Percentiles rank a stretch among this genome's conserved stretches.
These are phyloP conservation scores for Macrostomum lignano DNA, from an alignment of 1,140 invertebrate genomes.

Conservation along the genomic window DNA sequence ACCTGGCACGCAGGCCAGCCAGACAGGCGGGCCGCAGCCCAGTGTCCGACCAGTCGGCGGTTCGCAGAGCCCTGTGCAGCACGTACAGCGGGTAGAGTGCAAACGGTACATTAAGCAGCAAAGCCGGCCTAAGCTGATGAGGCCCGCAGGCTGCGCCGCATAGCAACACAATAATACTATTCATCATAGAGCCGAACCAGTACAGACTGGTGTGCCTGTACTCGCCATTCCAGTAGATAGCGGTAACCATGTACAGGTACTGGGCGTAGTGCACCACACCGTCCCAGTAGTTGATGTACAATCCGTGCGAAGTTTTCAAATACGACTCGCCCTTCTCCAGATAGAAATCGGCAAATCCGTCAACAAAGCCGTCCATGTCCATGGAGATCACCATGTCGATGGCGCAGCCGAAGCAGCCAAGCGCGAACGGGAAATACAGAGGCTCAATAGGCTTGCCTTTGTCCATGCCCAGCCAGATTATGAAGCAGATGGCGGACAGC, in stretches of 20 bases:
- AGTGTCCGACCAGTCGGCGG: no score
- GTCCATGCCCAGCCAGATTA: no score
- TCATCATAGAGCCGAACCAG: slow-evolving; percentile 17
- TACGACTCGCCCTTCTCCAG: slow-evolving; percentile 16
- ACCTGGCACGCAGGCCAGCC: no score
- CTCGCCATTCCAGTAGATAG: not conserved
- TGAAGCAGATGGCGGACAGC: no score
- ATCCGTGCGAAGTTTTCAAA: slow-evolving; percentile 15
- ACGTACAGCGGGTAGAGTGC: no score
- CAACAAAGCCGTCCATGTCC: slow-evolving; percentile 15
- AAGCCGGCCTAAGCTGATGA: no score
- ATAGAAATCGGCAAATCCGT: slow-evolving; percentile 14
- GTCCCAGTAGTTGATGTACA: slow-evolving; percentile 18
- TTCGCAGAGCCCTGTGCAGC: no score
- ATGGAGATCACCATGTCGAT: slow-evolving; percentile 15
- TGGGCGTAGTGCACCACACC: slow-evolving; percentile 15
- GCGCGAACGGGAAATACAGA: no score
- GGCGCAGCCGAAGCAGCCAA: slow-evolving; percentile 13
- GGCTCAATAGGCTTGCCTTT: no score
- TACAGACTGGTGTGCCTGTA: slow-evolving; percentile 15
- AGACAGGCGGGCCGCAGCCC: no score
- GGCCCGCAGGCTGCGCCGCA: no score
- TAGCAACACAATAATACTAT: slow-evolving; percentile 17
- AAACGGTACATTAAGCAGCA: no score
- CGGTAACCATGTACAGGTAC: slow-evolving; percentile 13